Percentiles rank a stretch among this genome's conserved stretches.
Evolutionary conservation across 53 echinoderm and acorn worm genomes (phyloP).

Genomic region (Glandiceps talaboti): DNA sequence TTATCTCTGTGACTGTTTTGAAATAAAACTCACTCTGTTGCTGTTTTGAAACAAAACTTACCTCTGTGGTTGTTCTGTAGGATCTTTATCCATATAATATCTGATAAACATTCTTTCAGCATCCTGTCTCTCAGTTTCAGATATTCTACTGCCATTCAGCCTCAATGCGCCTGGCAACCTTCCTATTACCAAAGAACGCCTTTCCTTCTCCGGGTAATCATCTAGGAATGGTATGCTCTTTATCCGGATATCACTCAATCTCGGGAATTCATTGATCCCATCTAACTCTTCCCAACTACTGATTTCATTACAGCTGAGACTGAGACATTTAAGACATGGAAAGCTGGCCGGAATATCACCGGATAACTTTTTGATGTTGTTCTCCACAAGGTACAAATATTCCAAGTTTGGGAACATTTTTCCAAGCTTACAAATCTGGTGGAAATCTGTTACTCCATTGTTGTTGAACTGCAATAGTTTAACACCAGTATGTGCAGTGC

Average conservation of each 20-base stretch:
- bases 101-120: slow-evolving; percentile 72
- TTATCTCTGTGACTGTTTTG: too few species aligned
- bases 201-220: slow-evolving; percentile 11
- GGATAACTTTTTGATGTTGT: slow-evolving; percentile 35
- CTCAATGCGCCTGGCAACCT: slow-evolving; percentile 45
- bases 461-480: slow-evolving; percentile 78
- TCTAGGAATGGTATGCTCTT: slow-evolving; percentile 49
- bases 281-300: slow-evolving; percentile 71
- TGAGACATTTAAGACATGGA: slow-evolving; percentile 33
- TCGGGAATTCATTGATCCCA: slow-evolving; percentile 45
- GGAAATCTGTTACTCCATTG: slow-evolving; percentile 46
- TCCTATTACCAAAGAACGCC: slow-evolving; percentile 44
- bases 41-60: neutral
- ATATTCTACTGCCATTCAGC: slow-evolving; percentile 55
- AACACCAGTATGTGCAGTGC: slow-evolving; percentile 17
- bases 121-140: slow-evolving; percentile 48
- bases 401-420: slow-evolving; percentile 49
- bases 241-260: slow-evolving; percentile 43
- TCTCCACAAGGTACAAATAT: slow-evolving; percentile 43
- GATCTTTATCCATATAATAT: slow-evolving; percentile 32
- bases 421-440: slow-evolving; percentile 49
- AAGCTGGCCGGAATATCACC: slow-evolving; percentile 32
- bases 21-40: neutral
- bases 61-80: slow-evolving; percentile 53
- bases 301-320: slow-evolving; percentile 45